Conservation (phyloP, 2,888 invertebrate species). For the Pogonocherus hispidulus region DNA sequence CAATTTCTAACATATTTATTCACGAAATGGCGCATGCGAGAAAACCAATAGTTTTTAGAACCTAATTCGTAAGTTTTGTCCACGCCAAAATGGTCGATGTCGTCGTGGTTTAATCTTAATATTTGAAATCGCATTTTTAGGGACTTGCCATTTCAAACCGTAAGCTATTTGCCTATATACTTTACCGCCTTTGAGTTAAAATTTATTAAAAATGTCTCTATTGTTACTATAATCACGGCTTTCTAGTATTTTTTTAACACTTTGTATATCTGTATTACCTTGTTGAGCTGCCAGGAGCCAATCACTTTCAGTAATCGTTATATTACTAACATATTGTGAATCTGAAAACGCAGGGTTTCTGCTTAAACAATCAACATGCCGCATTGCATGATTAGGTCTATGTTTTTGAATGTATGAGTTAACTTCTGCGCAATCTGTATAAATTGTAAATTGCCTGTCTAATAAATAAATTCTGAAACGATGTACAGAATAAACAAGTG, state of each 20-base stretch:
- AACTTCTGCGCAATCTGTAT: conserved; percentile 53
- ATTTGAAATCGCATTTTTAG: conserved; percentile 11
- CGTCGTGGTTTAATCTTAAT: neutral
- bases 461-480: conserved; percentile 54
- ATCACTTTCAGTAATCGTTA: conserved; percentile 31
- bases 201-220: conserved; percentile 14
- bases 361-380: conserved; percentile 41
- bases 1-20: neutral
- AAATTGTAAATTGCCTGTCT: conserved; percentile 50
- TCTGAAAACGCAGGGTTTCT: conserved; percentile 29
- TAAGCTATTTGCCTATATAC: conserved; percentile 9
- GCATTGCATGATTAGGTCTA: conserved; percentile 21
- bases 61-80: conserved; percentile 25
- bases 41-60: conserved; percentile 37
- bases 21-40: conserved; percentile 22
- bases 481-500: conserved; percentile 53
- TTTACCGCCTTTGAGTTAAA: conserved; percentile 28
- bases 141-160: neutral
- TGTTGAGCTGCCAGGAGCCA: conserved; percentile 40
- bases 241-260: neutral
- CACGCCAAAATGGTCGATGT: neutral
- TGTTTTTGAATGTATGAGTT: conserved; percentile 36
- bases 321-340: conserved; percentile 3
- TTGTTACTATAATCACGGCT: neutral
- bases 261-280: conserved; percentile 6